These are phyloP conservation scores for Octomys mimax DNA, from an alignment of 2,797 vertebrate genomes.

Conservation along the genomic window DNA sequence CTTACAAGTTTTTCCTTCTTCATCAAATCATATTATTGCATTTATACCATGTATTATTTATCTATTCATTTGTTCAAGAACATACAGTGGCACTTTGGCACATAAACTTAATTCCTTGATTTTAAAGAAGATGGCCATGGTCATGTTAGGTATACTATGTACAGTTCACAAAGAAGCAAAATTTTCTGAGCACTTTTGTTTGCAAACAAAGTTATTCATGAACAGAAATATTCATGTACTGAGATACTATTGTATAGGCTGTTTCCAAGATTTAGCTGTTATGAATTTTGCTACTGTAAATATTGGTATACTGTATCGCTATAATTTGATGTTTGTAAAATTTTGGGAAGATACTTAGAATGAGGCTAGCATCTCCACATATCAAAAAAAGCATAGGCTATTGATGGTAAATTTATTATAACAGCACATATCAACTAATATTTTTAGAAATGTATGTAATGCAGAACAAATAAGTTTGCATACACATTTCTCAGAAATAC, in stretches of 20 bases:
- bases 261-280: too few species aligned
- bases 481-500: neutral
- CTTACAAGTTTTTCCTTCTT: neutral
- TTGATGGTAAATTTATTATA: neutral
- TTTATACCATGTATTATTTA: neutral
- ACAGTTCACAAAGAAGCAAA: too few species aligned
- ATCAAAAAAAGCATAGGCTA: neutral
- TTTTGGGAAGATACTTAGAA: neutral
- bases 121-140: too few species aligned
- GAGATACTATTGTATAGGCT: too few species aligned
- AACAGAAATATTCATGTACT: too few species aligned
- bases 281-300: too few species aligned
- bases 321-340: neutral
- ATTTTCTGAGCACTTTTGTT: too few species aligned
- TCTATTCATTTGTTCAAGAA: neutral
- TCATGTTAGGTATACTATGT: too few species aligned
- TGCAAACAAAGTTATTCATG: too few species aligned
- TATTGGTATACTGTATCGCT: too few species aligned
- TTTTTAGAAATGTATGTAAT: neutral
- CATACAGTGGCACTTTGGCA: too few species aligned
- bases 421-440: neutral
- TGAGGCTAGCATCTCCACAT: neutral
- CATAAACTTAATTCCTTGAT: too few species aligned
- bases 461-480: neutral
- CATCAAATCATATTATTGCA: neutral